A percentile compares a stretch with the other conserved stretches of the same genome.
These are phyloP conservation scores for Taphrorychus bicolor DNA, from an alignment of 2,888 invertebrate genomes.

Conservation along the genomic window DNA sequence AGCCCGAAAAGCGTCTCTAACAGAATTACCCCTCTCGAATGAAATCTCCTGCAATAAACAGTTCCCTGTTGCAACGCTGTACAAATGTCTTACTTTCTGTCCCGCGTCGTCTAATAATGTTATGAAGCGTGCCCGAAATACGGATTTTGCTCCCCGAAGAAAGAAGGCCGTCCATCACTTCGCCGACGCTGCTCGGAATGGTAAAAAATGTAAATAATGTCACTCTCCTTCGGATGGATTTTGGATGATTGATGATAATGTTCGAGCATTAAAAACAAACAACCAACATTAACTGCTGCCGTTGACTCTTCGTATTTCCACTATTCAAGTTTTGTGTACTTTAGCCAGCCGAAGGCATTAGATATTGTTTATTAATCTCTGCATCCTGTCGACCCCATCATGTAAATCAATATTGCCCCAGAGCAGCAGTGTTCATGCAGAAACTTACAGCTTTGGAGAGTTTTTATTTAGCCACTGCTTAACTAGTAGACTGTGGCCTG, in stretches of 20 bases:
- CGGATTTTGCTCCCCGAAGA: not conserved
- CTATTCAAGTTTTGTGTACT: not conserved
- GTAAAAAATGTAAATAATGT: not conserved
- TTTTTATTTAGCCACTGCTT: not conserved
- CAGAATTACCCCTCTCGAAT: not conserved
- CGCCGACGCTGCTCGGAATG: not conserved
- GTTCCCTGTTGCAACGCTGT: conserved; percentile 2
- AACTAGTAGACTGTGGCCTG: not conserved
- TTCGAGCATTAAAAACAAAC: not conserved
- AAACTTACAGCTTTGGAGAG: not conserved
- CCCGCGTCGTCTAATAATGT: conserved; percentile 3
- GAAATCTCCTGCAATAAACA: not conserved
- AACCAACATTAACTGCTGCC: not conserved
- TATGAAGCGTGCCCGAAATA: not conserved
- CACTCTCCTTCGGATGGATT: not conserved
- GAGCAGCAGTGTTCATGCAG: not conserved
- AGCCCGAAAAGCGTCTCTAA: not conserved
- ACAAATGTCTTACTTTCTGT: not conserved
- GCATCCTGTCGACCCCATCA: not conserved
- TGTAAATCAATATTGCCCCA: not conserved
- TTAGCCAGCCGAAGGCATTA: not conserved
- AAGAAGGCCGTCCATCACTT: not conserved
- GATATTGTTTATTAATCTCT: not conserved
- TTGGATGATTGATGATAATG: not conserved
- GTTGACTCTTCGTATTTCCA: not conserved